Evolutionary conservation across 2,888 invertebrate genomes (phyloP), one percentile per base, ranked within the genome.

Genomic region (Lobophora halterata): DNA sequence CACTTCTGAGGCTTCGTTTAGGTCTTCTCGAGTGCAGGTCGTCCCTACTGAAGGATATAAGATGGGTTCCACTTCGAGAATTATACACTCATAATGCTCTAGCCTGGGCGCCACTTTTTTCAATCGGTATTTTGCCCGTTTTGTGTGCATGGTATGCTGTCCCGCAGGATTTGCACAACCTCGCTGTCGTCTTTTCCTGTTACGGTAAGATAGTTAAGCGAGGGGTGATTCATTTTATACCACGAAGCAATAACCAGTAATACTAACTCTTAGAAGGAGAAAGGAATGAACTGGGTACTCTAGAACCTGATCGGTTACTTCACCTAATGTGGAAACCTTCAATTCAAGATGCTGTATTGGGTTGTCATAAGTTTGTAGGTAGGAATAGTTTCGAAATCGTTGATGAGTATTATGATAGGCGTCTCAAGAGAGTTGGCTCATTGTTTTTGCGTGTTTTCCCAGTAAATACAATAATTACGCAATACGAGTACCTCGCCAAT

Each of bases 141-240:
- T 53, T 49, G 41, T 46, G n/a, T n/a, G n/a, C n/a, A 38, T 18
- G 38, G 40, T 18, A 40, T 36, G 17, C 23, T 9, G 24, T 17
- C 27, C n/a, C 24, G 7, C 24, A 10, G 13, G 20, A 58, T 63
- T 63, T 39, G 37, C 43, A 56, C 58, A 57, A 57, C 58, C 48
- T 38, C 43, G 45, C 37, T 49, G 42, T 38, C 46, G 43, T 52
- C 52, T 70, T 78, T 68, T 73, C 78, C 79, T 73, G 61, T 68
- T 78, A 73, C 55, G 76, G 70, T 50, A 68, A 74, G 72, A 78
- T 40, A 65, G 71, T 71, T 65, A 52, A 47, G 60, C 69, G 46
- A 55, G 63, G 52, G 60, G 57, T 78, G 75, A 79, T 64, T 78
- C 71, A 74, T 65, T 66, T 60, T 52, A 49, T 60, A 64, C 58